A percentile compares a stretch with the other conserved stretches of the same genome.
phyloP scores from a whole-genome alignment of 2,888 invertebrate species.

The Chromoteleia sp. region DNA sequence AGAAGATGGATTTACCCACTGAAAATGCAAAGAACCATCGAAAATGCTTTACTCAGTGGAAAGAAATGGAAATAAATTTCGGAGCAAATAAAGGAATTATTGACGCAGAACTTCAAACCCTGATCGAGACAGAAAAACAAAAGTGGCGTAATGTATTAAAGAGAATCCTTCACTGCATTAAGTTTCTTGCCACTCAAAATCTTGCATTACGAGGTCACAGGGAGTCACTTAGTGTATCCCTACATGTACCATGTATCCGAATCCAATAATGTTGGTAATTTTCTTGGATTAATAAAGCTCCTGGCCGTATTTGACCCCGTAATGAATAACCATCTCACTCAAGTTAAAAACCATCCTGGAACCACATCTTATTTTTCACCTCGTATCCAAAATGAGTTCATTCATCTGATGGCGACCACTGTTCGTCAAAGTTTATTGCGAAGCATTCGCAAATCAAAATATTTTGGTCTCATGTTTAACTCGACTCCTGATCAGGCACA shows the following conservation, averaged over 20 bases:
- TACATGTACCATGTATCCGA: too few species aligned
- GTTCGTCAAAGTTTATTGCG: conserved; percentile 29
- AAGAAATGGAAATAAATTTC: conserved; percentile 32
- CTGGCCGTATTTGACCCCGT: background rate
- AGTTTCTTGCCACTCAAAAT: conserved; percentile 39
- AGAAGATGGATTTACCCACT: conserved; percentile 33
- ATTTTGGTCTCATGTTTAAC: conserved; percentile 42
- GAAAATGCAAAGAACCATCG: conserved; percentile 29
- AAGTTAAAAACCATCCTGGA: conserved; percentile 25
- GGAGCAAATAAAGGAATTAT: conserved; percentile 11
- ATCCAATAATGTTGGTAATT: conserved; percentile 22
- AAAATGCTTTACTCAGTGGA: conserved; percentile 20
- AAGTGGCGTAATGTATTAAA: conserved; percentile 32
- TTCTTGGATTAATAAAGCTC: conserved; percentile 28
- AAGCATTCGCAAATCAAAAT: conserved; percentile 23
- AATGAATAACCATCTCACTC: conserved; percentile 9
- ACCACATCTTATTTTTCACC: conserved; percentile 23
- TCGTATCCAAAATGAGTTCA: conserved; percentile 30
- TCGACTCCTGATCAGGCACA: conserved; percentile 34
- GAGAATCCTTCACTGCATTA: conserved; percentile 34
- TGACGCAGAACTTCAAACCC: conserved; percentile 2
- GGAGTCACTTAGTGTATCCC: conserved; percentile 9
- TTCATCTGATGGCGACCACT: conserved; percentile 31
- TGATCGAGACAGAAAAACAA: conserved; percentile 24
- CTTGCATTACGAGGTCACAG: conserved; percentile 30